phyloP scores from a whole-genome alignment of 2,113 vertebrate species.

The Merops nubicus region DNA sequence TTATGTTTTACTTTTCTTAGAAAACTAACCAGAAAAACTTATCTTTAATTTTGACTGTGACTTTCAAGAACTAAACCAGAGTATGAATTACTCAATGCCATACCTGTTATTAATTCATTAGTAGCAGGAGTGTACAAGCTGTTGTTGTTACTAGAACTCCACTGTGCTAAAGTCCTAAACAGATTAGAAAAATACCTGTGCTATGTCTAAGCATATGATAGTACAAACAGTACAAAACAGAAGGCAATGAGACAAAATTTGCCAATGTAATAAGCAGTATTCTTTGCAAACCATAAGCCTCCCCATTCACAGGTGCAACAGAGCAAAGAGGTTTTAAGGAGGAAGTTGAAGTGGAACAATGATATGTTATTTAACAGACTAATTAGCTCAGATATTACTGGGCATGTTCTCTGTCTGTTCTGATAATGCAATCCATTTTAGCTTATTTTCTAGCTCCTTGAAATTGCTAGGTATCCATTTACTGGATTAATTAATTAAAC shows the following conservation, averaged over 20 bases:
- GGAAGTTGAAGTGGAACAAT: slow-evolving; percentile 30
- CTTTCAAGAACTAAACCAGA: background rate
- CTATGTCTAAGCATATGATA: background rate
- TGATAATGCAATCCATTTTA: slow-evolving; percentile 51
- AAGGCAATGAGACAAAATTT: background rate
- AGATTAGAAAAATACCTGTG: background rate
- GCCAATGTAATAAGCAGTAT: background rate
- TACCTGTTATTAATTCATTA: background rate
- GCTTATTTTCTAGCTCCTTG: slow-evolving; percentile 43
- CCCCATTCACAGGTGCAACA: slow-evolving; percentile 17
- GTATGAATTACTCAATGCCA: background rate
- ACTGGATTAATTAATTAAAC: slow-evolving; percentile 59
- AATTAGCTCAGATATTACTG: slow-evolving; percentile 44
- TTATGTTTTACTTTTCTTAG: background rate
- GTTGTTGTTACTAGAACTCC: background rate
- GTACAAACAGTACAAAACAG: background rate
- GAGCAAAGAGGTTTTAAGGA: slow-evolving; percentile 22
- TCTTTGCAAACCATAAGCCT: background rate
- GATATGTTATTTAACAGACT: slow-evolving; percentile 40
- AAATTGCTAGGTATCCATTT: slow-evolving; percentile 60
- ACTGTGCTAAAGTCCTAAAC: background rate
- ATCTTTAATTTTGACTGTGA: background rate
- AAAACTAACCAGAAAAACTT: background rate
- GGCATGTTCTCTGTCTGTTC: background rate
- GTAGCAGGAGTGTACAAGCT: background rate